Conservation (phyloP, 1,140 invertebrate genomes). For the Maconellicoccus hirsutus region DNA sequence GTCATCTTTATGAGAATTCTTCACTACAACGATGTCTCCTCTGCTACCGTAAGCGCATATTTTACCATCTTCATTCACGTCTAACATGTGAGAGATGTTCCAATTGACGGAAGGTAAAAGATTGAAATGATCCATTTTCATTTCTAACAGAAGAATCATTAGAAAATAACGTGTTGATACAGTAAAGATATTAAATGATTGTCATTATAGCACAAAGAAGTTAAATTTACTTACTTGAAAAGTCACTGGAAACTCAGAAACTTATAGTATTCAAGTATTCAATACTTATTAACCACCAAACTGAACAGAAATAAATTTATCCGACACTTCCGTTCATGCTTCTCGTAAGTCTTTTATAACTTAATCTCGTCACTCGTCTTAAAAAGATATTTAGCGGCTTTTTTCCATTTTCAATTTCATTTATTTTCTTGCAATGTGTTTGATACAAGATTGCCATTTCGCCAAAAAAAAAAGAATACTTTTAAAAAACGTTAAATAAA, state of each 20-base stretch:
- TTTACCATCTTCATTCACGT: not conserved
- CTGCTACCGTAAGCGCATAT: not conserved
- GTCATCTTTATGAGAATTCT: not conserved
- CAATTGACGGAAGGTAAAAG: not conserved
- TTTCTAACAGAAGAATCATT: not conserved
- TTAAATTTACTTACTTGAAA: not conserved
- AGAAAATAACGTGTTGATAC: not conserved
- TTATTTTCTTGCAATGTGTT: not conserved
- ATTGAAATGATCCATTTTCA: not conserved
- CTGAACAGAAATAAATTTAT: too few species aligned
- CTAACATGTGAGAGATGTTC: not conserved
- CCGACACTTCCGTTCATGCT: too few species aligned
- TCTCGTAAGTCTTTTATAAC: too few species aligned
- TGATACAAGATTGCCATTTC: not conserved
- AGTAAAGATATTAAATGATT: not conserved
- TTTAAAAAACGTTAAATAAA: not conserved
- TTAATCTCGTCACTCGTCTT: too few species aligned
- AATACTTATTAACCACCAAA: too few species aligned
- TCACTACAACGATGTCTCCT: not conserved
- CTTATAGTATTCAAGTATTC: not conserved
- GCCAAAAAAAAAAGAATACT: not conserved
- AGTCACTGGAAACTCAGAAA: not conserved
- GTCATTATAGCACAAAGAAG: not conserved
- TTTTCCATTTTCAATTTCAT: not conserved
- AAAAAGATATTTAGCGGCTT: not conserved